Evolutionary conservation across 2,888 invertebrate species (phyloP).

Genomic region (Cryptus armator): DNA sequence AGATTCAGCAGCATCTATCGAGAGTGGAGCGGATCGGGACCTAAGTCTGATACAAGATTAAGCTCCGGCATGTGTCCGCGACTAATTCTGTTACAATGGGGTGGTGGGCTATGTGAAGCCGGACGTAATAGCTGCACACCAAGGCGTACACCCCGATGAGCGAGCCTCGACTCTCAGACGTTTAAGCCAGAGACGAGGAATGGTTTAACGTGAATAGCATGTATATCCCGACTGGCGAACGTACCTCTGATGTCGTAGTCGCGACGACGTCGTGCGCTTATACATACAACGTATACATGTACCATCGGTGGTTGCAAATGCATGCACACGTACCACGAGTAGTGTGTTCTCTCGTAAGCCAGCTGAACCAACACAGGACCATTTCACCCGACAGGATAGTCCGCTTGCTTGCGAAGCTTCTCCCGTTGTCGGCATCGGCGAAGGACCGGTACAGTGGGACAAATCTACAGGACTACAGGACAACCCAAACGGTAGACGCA

Average conservation of each 20-base stretch:
- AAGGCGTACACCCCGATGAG: conserved; percentile 41
- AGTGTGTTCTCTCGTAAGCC: conserved; percentile 30
- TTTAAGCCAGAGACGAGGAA: conserved; percentile 60
- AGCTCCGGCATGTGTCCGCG: conserved; percentile 53
- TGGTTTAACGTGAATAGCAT: conserved; percentile 47
- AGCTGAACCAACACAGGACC: conserved; percentile 48
- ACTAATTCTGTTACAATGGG: conserved; percentile 64
- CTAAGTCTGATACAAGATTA: conserved; percentile 57
- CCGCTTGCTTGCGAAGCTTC: conserved; percentile 30
- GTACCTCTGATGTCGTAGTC: conserved; percentile 49
- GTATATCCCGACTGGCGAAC: conserved; percentile 17
- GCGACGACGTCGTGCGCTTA: conserved; percentile 51
- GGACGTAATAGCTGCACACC: conserved; percentile 1
- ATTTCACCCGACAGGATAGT: conserved; percentile 37
- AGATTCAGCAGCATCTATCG: not conserved
- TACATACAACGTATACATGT: conserved; percentile 2
- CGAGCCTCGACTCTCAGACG: conserved; percentile 57
- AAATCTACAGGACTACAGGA: conserved; percentile 25
- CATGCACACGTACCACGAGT: not conserved
- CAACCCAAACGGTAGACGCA: not conserved
- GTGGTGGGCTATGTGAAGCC: conserved; percentile 24
- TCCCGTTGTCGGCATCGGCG: conserved; percentile 9
- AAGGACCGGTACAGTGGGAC: not conserved
- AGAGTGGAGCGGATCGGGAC: conserved; percentile 15
- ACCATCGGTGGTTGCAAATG: conserved; percentile 11